phyloP scores from a whole-genome alignment of 2,113 vertebrate species.

The Charadrius vociferus region DNA sequence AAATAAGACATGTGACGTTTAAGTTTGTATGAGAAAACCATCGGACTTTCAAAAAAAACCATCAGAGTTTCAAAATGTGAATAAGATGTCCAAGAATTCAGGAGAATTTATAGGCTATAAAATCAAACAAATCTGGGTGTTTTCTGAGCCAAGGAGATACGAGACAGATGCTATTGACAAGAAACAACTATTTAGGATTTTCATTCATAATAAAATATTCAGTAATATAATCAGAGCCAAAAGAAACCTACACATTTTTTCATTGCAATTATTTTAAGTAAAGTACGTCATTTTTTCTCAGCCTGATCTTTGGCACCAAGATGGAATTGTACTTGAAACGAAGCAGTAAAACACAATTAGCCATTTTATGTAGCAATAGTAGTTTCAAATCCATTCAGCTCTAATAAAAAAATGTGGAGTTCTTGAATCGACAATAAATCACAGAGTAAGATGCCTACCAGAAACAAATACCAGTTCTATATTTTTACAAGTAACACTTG shows the following conservation, averaged over 20 bases:
- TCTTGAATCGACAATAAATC: slow-evolving; percentile 7
- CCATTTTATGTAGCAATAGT: neutral
- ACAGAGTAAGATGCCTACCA: slow-evolving; percentile 17
- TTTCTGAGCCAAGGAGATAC: neutral
- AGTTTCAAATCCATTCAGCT: neutral
- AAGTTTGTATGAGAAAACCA: neutral
- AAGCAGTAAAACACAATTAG: slow-evolving; percentile 12
- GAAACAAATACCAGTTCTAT: neutral
- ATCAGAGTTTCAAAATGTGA: neutral
- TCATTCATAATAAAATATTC: neutral
- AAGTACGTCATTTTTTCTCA: neutral
- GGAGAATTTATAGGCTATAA: slow-evolving; percentile 1
- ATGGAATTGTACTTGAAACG: neutral
- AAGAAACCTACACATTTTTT: neutral
- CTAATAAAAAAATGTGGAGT: slow-evolving; percentile 18
- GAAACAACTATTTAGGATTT: neutral
- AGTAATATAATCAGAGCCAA: neutral
- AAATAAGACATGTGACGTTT: neutral
- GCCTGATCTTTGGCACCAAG: slow-evolving; percentile 16
- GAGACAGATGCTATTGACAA: neutral
- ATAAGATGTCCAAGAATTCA: neutral
- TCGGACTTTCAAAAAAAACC: too few relatives aligned
- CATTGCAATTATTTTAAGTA: slow-evolving; percentile 25
- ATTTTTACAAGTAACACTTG: slow-evolving; percentile 11
- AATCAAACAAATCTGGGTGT: neutral